Evolutionary conservation across 2,113 vertebrate genomes (phyloP).

Genomic region (Zapus hudsonius): DNA sequence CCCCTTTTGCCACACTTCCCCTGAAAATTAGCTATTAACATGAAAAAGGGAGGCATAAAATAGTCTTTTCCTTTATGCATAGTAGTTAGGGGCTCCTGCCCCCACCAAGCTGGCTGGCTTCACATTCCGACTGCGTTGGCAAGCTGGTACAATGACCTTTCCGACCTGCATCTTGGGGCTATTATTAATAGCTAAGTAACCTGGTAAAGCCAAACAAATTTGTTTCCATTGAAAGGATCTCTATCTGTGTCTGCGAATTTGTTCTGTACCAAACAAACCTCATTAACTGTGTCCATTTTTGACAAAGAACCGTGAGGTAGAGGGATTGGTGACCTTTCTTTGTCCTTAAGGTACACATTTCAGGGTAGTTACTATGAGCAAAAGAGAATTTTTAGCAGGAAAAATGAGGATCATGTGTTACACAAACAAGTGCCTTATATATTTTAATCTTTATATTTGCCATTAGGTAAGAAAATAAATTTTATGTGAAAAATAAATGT

Average conservation of each 20-base stretch:
- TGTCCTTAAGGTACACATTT: slow-evolving; percentile 89
- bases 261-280: slow-evolving; percentile 96
- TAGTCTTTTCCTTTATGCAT: slow-evolving; percentile 85
- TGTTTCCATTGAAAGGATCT: slow-evolving; percentile 98
- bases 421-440: slow-evolving; percentile 30
- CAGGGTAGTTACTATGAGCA: slow-evolving; percentile 80
- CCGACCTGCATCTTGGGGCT: slow-evolving; percentile 91
- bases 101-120: slow-evolving; percentile 75
- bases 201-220: slow-evolving; percentile 98
- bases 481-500: not conserved
- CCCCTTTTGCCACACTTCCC: slow-evolving; percentile 89
- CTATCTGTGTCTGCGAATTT: slow-evolving; percentile 96
- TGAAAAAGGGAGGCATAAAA: slow-evolving; percentile 90
- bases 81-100: slow-evolving; percentile 78
- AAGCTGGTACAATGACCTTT: slow-evolving; percentile 87
- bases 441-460: slow-evolving; percentile 69
- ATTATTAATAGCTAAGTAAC: slow-evolving; percentile 98
- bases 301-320: slow-evolving; percentile 89
- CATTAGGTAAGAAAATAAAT: not conserved
- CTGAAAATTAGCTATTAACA: slow-evolving; percentile 95
- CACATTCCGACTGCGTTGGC: slow-evolving; percentile 84
- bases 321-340: slow-evolving; percentile 89
- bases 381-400: slow-evolving; percentile 79
- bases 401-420: slow-evolving; percentile 72
- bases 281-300: slow-evolving; percentile 96